Percentiles rank a stretch among this genome's conserved stretches.
Evolutionary conservation across 2,113 vertebrate genomes (phyloP).

Genomic region (Ramphastos sulfuratus): DNA sequence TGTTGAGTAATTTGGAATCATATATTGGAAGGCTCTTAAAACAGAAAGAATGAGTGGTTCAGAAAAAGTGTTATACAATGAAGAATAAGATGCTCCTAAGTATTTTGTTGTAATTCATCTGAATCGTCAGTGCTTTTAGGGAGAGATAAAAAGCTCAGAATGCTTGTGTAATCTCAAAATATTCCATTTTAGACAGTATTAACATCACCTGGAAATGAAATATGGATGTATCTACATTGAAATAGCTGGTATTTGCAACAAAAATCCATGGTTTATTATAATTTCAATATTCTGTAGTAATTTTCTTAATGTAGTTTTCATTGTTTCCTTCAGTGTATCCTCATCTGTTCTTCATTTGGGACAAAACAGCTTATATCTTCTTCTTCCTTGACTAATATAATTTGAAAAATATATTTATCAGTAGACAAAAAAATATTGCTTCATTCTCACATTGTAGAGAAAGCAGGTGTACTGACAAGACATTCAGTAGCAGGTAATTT

Average conservation of each 20-base stretch:
- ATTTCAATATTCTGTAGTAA: not conserved
- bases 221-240: not conserved
- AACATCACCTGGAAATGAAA: not conserved
- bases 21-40: not conserved
- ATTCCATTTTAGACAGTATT: not conserved
- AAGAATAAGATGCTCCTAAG: not conserved
- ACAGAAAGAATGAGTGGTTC: not conserved
- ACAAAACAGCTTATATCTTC: not conserved
- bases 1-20: not conserved
- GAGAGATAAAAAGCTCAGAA: not conserved
- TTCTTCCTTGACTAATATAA: not conserved
- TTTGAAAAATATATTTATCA: constrained; percentile 8
- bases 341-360: constrained; percentile 5
- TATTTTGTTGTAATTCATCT: not conserved
- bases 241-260: not conserved
- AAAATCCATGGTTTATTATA: not conserved
- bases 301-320: not conserved
- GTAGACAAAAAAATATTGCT: not conserved
- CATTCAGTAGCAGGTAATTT: not conserved
- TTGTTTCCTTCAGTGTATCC: not conserved
- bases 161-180: not conserved
- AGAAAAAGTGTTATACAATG: not conserved
- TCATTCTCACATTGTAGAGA: not conserved
- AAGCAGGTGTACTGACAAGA: not conserved
- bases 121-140: not conserved